Conservation (phyloP, 2,797 vertebrate species). For the Leptoclinus maculatus region DNA sequence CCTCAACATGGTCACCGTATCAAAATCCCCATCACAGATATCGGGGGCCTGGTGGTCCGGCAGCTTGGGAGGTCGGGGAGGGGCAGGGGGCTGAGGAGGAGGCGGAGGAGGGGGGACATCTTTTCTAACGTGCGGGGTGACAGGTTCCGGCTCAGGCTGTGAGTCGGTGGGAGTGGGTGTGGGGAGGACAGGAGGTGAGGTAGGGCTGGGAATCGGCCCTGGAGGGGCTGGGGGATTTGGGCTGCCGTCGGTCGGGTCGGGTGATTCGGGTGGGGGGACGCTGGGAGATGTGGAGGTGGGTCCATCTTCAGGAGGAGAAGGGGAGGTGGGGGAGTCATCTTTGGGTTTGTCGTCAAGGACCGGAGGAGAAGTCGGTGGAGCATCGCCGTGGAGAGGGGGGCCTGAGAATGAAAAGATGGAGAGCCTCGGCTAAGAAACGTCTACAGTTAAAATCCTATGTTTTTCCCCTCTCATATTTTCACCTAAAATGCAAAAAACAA, state of each 20-base stretch:
- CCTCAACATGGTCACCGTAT: conserved; percentile 92
- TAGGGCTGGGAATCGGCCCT: conserved; percentile 63
- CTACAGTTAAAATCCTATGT: neutral
- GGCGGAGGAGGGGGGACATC: conserved; percentile 63
- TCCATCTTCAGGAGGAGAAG: conserved; percentile 42
- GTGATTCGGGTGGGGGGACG: conserved; percentile 58
- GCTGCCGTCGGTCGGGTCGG: conserved; percentile 60
- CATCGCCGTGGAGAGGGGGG: conserved; percentile 54
- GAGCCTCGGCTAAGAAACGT: neutral
- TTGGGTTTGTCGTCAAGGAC: conserved; percentile 7
- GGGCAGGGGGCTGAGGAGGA: conserved; percentile 74
- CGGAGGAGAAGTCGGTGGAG: conserved; percentile 51
- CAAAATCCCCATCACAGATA: conserved; percentile 95
- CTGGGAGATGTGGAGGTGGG: conserved; percentile 38
- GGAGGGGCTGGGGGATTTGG: conserved; percentile 72
- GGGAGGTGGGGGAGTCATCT: conserved; percentile 24
- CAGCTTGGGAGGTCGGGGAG: conserved; percentile 81
- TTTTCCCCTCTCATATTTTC: neutral
- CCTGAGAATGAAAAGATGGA: conserved; percentile 46
- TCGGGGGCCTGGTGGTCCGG: conserved; percentile 89
- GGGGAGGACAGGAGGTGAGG: conserved; percentile 71
- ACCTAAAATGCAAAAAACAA: conserved; percentile 2
- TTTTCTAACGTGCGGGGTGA: conserved; percentile 67
- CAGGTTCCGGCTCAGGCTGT: conserved; percentile 76
- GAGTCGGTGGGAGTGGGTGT: conserved; percentile 71